Evolutionary conservation across 2,888 invertebrate genomes (phyloP), one percentile per base, ranked within the genome.

Genomic region (Hanleya hanleyi): DNA sequence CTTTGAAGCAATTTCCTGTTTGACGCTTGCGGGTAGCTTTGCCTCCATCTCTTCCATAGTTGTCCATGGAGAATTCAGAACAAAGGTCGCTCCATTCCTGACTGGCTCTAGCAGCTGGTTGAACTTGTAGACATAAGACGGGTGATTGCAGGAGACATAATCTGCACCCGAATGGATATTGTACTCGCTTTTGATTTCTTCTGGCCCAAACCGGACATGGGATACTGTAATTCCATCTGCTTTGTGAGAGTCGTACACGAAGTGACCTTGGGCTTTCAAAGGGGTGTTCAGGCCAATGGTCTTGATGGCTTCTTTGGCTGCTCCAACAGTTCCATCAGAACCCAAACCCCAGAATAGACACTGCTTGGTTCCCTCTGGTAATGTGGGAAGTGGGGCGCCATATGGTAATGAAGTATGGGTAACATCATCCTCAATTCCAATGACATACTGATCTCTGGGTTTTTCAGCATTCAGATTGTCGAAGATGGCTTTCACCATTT

Each of bases 381-480:
- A 68, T 5, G 75, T 69, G 36, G 66, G 61, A 29, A 77, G 64
- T 3, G 74, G 70, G 9, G 61, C 68, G 7, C 78, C 77, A 51
- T 80, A 80, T 15, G 47, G 49, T 22, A 80, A 69, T 18, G 71
- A 72, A 36, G 77, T 70, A 70, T 79, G 74, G 6, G 75, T 79
- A 29, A 80, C 80, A 61, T 80, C 80, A 64, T 80, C 80, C n/a
- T 80, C 77, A 36, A 80, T 75, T 22, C 80, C 80, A 51, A 80
- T 79, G 33, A 80, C 80, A 51, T 73, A 80, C 18, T 70, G 73
- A 68, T 61, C 64, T 65, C 41, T 74, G 15, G 80, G 78, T 7
- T 77, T 33, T 9, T 64, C 50, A 7, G 73, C 75, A 36, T 75
- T 79, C 66, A 80, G 71, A 69, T 80, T 79, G 66, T 80, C 77